phyloP scores from a whole-genome alignment of 1,140 invertebrate genomes.

The Saxidomus purpurata region DNA sequence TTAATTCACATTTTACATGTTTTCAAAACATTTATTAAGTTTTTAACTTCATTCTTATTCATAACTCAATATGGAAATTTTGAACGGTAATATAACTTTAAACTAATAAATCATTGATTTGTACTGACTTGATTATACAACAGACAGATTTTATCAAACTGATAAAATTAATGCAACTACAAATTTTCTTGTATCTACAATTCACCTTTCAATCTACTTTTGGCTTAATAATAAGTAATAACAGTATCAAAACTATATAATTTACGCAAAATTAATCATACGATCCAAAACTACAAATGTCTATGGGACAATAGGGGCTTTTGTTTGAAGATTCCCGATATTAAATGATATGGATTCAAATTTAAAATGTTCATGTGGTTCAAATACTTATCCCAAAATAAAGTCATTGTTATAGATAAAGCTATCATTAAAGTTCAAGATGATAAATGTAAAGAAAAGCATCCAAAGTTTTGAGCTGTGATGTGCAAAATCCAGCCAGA shows the following conservation, averaged over 20 bases:
- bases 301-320: not conserved
- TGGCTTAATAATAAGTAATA: not conserved
- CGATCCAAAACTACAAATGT: not conserved
- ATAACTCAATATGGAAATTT: no score
- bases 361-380: not conserved
- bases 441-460: no score
- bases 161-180: not conserved
- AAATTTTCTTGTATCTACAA: not conserved
- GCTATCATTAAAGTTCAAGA: no score
- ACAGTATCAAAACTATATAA: constrained; percentile 6
- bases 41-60: no score
- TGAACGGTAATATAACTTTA: no score
- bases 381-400: not conserved
- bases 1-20: no score
- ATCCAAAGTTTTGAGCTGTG: no score
- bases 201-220: not conserved
- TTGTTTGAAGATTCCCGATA: not conserved
- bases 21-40: no score
- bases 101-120: no score
- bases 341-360: not conserved
- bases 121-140: no score
- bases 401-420: not conserved
- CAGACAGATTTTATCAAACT: no score
- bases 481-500: no score
- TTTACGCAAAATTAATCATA: not conserved